Evolutionary conservation across 2,113 vertebrate species (phyloP).

Genomic region (Cochlearius cochlearius): DNA sequence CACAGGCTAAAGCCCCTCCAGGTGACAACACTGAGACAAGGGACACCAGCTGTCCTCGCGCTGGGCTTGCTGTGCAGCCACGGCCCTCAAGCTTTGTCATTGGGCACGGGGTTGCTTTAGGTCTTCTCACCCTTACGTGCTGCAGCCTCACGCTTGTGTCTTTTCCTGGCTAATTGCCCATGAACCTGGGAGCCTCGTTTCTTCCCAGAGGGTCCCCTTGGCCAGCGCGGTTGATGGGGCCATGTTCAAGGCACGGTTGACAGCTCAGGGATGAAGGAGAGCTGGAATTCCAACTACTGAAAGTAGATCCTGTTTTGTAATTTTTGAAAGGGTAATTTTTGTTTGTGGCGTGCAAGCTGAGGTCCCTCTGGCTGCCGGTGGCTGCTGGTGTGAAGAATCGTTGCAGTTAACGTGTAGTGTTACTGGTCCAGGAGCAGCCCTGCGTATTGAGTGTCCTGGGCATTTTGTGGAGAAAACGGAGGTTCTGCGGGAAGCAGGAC

Average conservation of each 20-base stretch:
- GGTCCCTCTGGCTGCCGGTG: background rate
- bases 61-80: background rate
- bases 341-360: rapidly evolving
- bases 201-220: background rate
- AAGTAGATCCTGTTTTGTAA: background rate
- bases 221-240: background rate
- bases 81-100: background rate
- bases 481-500: background rate
- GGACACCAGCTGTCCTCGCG: background rate
- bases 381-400: background rate
- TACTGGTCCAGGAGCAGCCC: background rate
- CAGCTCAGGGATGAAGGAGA: background rate
- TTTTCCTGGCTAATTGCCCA: background rate
- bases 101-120: background rate
- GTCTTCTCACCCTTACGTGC: background rate
- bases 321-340: background rate
- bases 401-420: background rate
- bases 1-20: background rate
- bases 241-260: background rate
- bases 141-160: rapidly evolving
- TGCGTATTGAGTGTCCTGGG: background rate
- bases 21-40: background rate
- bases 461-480: background rate
- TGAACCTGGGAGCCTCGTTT: background rate
- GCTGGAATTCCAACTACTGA: background rate